Percentiles rank a stretch among this genome's conserved stretches.
These are phyloP conservation scores for Anastatus disparis DNA, from an alignment of 1,140 invertebrate genomes.

Conservation along the genomic window DNA sequence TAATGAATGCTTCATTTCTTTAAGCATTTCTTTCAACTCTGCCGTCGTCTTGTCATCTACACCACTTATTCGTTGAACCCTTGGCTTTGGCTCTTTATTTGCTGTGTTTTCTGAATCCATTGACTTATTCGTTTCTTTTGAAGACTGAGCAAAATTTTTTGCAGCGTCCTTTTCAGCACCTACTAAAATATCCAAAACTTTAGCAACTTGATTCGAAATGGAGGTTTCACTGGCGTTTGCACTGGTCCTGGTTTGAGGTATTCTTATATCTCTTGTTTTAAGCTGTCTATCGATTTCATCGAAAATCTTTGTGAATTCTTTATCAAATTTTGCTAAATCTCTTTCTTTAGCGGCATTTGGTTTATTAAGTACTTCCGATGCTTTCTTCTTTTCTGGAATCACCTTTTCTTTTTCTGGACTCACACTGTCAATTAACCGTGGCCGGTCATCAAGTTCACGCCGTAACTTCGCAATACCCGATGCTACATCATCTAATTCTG, in stretches of 20 bases:
- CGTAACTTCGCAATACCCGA: constrained; percentile 25
- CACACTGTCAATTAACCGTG: not conserved
- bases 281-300: constrained; percentile 58
- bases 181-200: constrained; percentile 53
- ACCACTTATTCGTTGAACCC: constrained; percentile 49
- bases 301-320: constrained; percentile 60
- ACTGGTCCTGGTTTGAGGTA: constrained; percentile 17
- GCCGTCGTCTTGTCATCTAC: constrained; percentile 64
- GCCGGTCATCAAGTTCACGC: constrained; percentile 24
- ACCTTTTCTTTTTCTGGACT: not conserved
- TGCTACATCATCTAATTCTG: constrained; percentile 30
- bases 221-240: not conserved
- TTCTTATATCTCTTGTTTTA: constrained; percentile 45
- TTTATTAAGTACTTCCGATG: not conserved
- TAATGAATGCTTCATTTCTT: constrained; percentile 76
- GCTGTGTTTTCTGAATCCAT: not conserved
- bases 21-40: constrained; percentile 72
- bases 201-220: constrained; percentile 51
- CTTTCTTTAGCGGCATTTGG: not conserved
- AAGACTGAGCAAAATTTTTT: not conserved
- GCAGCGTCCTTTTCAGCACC: constrained; percentile 46
- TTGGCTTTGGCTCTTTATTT: constrained; percentile 27
- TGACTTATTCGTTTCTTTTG: constrained; percentile 9
- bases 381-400: not conserved
- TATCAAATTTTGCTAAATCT: constrained; percentile 34